These are phyloP conservation scores for Crenuchus spilurus DNA, from an alignment of 2,797 vertebrate genomes.

Conservation along the genomic window DNA sequence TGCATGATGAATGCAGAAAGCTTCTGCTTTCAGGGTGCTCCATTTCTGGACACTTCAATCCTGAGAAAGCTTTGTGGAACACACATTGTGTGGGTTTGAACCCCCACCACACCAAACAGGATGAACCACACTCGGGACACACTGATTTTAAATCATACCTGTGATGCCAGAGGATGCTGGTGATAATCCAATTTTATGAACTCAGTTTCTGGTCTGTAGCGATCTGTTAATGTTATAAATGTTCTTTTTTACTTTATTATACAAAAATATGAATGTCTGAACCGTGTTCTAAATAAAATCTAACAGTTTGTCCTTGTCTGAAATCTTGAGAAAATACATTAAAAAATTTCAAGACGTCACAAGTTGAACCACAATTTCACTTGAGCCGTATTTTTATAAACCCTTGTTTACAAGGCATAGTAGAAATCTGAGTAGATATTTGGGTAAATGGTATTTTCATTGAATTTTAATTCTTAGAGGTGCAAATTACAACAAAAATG, in stretches of 20 bases:
- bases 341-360: too few relatives aligned
- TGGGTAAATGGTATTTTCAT: too few relatives aligned
- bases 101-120: not conserved
- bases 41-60: not conserved
- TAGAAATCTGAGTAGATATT: too few relatives aligned
- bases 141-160: not conserved
- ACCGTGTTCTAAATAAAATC: conserved; percentile 49
- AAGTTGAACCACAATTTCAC: too few relatives aligned
- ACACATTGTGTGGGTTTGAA: not conserved
- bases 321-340: too few relatives aligned
- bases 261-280: not conserved
- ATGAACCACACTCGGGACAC: not conserved
- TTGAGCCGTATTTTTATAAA: too few relatives aligned
- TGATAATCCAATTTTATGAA: not conserved
- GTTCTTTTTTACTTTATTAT: conserved; percentile 34
- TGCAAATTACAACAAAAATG: too few relatives aligned
- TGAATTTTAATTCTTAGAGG: too few relatives aligned
- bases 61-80: not conserved
- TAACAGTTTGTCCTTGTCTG: conserved; percentile 10
- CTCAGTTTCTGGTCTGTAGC: not conserved
- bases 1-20: not conserved
- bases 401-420: too few relatives aligned
- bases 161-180: not conserved
- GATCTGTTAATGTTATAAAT: conserved; percentile 24
- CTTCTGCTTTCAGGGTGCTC: not conserved